These are phyloP conservation scores for Macrostomum cliftonense DNA, from an alignment of 2,888 invertebrate genomes.

Conservation along the genomic window DNA sequence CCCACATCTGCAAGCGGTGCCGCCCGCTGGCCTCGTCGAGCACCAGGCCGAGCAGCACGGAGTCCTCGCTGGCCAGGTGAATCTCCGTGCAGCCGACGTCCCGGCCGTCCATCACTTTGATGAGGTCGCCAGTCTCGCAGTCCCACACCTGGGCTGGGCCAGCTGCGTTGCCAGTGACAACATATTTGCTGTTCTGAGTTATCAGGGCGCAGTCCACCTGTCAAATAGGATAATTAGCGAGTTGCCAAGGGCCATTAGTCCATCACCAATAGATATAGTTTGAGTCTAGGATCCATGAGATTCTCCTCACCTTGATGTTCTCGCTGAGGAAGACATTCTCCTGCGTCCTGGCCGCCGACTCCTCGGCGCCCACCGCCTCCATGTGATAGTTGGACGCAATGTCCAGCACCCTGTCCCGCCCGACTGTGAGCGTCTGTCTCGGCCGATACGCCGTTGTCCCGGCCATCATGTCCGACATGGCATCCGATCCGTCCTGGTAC, in stretches of 20 bases:
- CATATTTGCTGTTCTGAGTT: conserved; percentile 27
- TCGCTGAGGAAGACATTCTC: conserved; percentile 10
- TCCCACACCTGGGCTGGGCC: conserved; percentile 39
- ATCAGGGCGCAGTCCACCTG: conserved; percentile 32
- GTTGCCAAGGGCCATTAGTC: too few relatives aligned
- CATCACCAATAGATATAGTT: too few relatives aligned
- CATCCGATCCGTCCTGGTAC: too few relatives aligned
- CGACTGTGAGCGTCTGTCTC: too few relatives aligned
- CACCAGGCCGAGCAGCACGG: conserved; percentile 34
- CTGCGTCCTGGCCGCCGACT: not conserved
- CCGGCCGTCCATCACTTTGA: conserved; percentile 33
- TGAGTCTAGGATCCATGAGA: too few relatives aligned
- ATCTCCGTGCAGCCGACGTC: conserved; percentile 32
- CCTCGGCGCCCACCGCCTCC: not conserved
- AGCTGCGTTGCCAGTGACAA: conserved; percentile 32
- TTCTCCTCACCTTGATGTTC: conserved; percentile 3
- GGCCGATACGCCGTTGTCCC: too few relatives aligned
- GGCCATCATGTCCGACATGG: too few relatives aligned
- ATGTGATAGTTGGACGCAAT: not conserved
- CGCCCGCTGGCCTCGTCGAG: conserved; percentile 21
- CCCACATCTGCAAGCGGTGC: too few relatives aligned
- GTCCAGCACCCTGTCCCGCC: too few relatives aligned
- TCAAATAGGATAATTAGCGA: too few relatives aligned
- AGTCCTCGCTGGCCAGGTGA: conserved; percentile 31
- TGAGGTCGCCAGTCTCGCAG: conserved; percentile 22